Evolutionary conservation across 2,888 invertebrate species (phyloP).

Genomic region (Gortyna flavago): DNA sequence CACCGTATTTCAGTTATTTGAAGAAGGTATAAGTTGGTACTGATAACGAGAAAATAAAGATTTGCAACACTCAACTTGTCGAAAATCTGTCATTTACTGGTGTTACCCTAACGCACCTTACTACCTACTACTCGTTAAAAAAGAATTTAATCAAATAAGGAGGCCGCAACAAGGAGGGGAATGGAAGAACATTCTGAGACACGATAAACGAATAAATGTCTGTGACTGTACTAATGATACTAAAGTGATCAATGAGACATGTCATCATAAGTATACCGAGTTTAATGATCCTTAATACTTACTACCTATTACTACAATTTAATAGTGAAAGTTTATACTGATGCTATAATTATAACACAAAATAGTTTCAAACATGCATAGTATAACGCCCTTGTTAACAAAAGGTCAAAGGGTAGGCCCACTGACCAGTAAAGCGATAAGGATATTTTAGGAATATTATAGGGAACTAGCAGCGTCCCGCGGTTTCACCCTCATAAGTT

Average conservation of each 20-base stretch:
- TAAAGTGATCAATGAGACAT: conserved; percentile 1
- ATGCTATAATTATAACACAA: too few relatives aligned
- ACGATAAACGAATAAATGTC: background rate
- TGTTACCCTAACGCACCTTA: background rate
- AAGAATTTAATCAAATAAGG: background rate
- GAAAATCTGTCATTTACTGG: background rate
- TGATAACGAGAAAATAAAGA: background rate
- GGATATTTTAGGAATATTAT: too few relatives aligned
- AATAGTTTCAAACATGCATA: too few relatives aligned
- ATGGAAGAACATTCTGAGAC: background rate
- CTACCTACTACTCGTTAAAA: background rate
- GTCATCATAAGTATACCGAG: background rate
- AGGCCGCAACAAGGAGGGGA: background rate
- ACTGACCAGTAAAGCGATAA: too few relatives aligned
- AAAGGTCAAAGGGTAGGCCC: too few relatives aligned
- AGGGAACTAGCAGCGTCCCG: too few relatives aligned
- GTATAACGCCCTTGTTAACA: too few relatives aligned
- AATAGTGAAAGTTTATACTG: too few relatives aligned
- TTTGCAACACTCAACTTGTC: background rate
- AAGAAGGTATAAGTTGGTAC: background rate
- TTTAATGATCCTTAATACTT: conserved; percentile 20
- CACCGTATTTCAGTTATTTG: background rate
- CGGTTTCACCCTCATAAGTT: too few relatives aligned
- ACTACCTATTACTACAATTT: too few relatives aligned
- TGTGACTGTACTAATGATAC: background rate